These are phyloP conservation scores for Aphidius gifuensis DNA, from an alignment of 1,140 invertebrate species.

Conservation along the genomic window DNA sequence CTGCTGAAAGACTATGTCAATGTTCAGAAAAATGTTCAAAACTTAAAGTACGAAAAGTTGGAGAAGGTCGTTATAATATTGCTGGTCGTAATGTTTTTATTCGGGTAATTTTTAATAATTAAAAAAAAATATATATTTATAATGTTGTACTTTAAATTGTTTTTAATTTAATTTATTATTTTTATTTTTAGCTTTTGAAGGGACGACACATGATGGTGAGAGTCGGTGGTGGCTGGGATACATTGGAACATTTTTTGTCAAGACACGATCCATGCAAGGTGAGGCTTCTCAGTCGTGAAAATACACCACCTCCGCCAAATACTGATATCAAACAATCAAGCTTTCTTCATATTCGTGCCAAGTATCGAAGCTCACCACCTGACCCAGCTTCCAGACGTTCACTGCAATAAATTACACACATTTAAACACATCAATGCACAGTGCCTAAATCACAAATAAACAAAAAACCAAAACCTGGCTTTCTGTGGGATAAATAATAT, in stretches of 20 bases:
- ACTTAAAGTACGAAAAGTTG: slow-evolving; percentile 73
- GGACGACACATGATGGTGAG: slow-evolving; percentile 90
- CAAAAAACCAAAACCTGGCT: too few relatives aligned
- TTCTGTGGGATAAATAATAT: too few relatives aligned
- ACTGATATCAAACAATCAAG: slow-evolving; percentile 49
- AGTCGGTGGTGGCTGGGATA: slow-evolving; percentile 91
- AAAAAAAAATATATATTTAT: neutral
- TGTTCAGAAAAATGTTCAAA: slow-evolving; percentile 70
- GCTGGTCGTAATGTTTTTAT: slow-evolving; percentile 76
- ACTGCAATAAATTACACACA: neutral
- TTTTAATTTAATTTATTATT: neutral
- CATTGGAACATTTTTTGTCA: slow-evolving; percentile 85
- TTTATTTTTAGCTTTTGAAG: slow-evolving; percentile 69
- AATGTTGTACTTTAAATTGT: neutral
- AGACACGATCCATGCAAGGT: slow-evolving; percentile 87
- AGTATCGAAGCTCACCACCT: slow-evolving; percentile 67
- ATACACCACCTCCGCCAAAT: slow-evolving; percentile 40
- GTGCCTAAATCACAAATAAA: slow-evolving; percentile 30
- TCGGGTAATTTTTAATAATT: slow-evolving; percentile 30
- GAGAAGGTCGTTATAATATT: slow-evolving; percentile 78
- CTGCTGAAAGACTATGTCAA: slow-evolving; percentile 66
- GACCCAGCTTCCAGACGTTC: slow-evolving; percentile 42
- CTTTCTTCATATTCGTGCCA: slow-evolving; percentile 70
- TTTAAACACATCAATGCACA: slow-evolving; percentile 26
- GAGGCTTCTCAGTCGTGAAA: slow-evolving; percentile 61